Evolutionary conservation across 2,113 vertebrate genomes (phyloP), one percentile per base, ranked within the genome.

Genomic region (Eulemur macaco): DNA sequence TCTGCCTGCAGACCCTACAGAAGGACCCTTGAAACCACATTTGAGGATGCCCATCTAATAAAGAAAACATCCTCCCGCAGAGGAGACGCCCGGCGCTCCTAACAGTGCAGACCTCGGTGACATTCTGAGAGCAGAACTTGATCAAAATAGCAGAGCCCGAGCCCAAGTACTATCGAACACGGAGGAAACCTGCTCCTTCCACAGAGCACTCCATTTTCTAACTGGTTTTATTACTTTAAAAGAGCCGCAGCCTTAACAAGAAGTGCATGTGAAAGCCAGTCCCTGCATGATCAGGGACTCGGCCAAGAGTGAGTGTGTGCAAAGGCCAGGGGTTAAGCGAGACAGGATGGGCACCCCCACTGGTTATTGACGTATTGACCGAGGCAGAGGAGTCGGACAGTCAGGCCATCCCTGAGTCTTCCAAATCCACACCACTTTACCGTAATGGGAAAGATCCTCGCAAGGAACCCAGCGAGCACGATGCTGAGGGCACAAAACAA

Each of bases 161-260:
- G 50, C n/a, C 64, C 76, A 90, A 77, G 86, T 34, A 29, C 54
- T 89, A 88, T 5, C 25, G 86, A 96, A 50, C 69, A 91, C 18
- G 1, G 5, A 50, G 78, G 37, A 82, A 90, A 42, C 47, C 80
- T 54, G 58, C 25, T 54, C 23, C 71, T 69, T 87, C 82, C 73
- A 82, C 94, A 88, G 86, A 96, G 89, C 80, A 88, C 66, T 45
- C 64, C 14, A 78, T 91, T 63, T 63, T 71, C 87, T 86, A 52
- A 31, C 42, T 20, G 0, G 29, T 47, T 39, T 95, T 95, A 95
- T 97, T 97, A 94, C 96, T 98, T 98, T 97, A 97, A 96, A 98
- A 88, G 52, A 94, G 68, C 17, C 52, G 42, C 37, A 96, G 81
- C 82, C 45, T 97, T 98, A 98, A 97, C 93, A 68, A 95, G 86